These are phyloP conservation scores for Melanophora roralis DNA, from an alignment of 2,888 invertebrate genomes.

Conservation along the genomic window DNA sequence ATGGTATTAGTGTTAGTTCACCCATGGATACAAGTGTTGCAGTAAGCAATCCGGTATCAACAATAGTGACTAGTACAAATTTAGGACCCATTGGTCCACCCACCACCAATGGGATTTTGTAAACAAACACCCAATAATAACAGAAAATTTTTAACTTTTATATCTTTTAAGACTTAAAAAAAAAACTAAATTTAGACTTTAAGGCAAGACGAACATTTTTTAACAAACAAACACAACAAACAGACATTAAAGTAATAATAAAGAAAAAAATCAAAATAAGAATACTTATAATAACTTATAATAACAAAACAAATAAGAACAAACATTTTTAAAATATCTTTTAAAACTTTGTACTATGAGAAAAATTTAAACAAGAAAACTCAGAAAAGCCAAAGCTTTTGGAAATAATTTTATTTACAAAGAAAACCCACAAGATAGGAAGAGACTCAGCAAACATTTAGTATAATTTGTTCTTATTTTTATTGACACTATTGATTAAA, in stretches of 20 bases:
- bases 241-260: slow-evolving; percentile 20
- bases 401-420: slow-evolving; percentile 47
- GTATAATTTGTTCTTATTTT: not conserved
- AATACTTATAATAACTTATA: not conserved
- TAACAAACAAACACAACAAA: slow-evolving; percentile 14
- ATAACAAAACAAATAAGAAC: not conserved
- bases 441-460: slow-evolving; percentile 11
- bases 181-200: slow-evolving; percentile 34
- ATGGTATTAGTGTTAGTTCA: slow-evolving; percentile 62
- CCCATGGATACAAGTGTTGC: slow-evolving; percentile 60
- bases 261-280: slow-evolving; percentile 27
- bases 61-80: slow-evolving; percentile 67
- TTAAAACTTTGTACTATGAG: not conserved
- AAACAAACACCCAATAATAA: slow-evolving; percentile 63
- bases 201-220: slow-evolving; percentile 34
- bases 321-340: slow-evolving; percentile 22
- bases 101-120: slow-evolving; percentile 75
- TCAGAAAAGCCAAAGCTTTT: slow-evolving; percentile 28
- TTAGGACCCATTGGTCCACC: slow-evolving; percentile 77
- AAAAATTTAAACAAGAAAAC: not conserved
- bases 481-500: slow-evolving; percentile 7
- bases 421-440: slow-evolving; percentile 9
- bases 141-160: slow-evolving; percentile 13
- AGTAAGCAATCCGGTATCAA: slow-evolving; percentile 64
- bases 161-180: slow-evolving; percentile 26